Percentiles rank a stretch among this genome's conserved stretches.
Conservation (phyloP, 2,888 invertebrate species). For the Tinea pellionella region DNA sequence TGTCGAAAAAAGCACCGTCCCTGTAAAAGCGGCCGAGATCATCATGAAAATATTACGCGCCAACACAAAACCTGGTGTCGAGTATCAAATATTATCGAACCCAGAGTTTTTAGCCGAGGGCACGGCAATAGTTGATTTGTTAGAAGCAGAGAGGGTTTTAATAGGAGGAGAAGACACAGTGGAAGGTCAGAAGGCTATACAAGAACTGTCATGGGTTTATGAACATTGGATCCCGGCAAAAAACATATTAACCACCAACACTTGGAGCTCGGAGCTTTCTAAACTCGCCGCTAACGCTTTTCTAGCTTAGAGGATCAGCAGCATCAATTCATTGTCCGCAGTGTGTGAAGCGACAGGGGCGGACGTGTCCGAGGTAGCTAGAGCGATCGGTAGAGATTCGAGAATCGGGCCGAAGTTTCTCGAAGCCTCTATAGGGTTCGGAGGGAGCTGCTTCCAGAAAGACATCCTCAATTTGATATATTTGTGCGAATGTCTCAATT, state of each 20-base stretch:
- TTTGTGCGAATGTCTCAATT: constrained; percentile 93
- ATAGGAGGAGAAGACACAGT: constrained; percentile 95
- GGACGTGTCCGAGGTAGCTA: constrained; percentile 96
- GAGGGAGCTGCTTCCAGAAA: constrained; percentile 99
- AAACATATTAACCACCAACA: constrained; percentile 96
- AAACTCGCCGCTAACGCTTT: constrained; percentile 99
- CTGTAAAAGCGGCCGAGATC: constrained; percentile 97
- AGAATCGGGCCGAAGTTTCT: constrained; percentile 97
- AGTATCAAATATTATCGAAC: constrained; percentile 93
- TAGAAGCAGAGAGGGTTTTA: constrained; percentile 93
- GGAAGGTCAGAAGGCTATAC: constrained; percentile 88
- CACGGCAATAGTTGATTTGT: constrained; percentile 92
- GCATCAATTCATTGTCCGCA: constrained; percentile 97
- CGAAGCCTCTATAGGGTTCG: constrained; percentile 97
- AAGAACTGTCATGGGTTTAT: constrained; percentile 89
- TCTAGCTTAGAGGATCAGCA: constrained; percentile 97
- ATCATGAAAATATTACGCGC: constrained; percentile 95
- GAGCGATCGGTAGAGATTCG: constrained; percentile 94
- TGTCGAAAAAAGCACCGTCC: constrained; percentile 99
- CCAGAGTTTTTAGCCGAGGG: constrained; percentile 99
- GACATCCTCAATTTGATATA: constrained; percentile 98
- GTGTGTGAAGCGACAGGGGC: constrained; percentile 99
- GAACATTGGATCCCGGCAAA: constrained; percentile 95
- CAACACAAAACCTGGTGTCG: constrained; percentile 85
- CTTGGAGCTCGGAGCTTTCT: constrained; percentile 98